A percentile compares a stretch with the other conserved stretches of the same genome.
Conservation (phyloP, 2,113 vertebrate genomes). For the Coregonus clupeaformis region DNA sequence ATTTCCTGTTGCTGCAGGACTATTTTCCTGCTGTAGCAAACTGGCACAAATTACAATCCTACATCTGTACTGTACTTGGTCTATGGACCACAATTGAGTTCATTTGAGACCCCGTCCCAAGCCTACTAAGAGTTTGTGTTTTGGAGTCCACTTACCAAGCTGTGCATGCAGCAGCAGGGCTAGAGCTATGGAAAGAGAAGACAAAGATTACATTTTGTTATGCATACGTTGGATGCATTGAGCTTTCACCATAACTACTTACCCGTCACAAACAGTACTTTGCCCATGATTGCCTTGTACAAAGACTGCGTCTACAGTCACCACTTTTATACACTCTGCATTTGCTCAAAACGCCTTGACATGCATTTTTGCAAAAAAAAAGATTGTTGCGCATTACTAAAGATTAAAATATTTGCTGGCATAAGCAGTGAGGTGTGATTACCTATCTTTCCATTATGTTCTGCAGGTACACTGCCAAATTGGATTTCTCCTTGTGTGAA, state of each 20-base stretch:
- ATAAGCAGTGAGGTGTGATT: slow-evolving; percentile 31
- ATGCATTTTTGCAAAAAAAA: slow-evolving; percentile 16
- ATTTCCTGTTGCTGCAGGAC: no score
- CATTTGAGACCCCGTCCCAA: background rate
- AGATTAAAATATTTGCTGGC: slow-evolving; percentile 17
- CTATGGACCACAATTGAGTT: no score
- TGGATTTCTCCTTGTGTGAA: no score
- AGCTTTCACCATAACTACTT: slow-evolving; percentile 21
- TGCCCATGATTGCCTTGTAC: slow-evolving; percentile 55
- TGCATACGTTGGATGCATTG: background rate
- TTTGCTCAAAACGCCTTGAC: background rate
- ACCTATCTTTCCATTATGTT: slow-evolving; percentile 31
- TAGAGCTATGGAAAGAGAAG: slow-evolving; percentile 39
- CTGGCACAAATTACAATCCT: no score
- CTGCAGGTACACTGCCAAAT: no score
- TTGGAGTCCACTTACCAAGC: slow-evolving; percentile 38
- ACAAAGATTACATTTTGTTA: background rate
- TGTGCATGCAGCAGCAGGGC: slow-evolving; percentile 50
- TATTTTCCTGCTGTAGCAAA: no score
- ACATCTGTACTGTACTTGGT: no score
- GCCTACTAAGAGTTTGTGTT: background rate
- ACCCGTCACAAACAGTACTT: slow-evolving; percentile 56
- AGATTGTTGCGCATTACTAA: slow-evolving; percentile 38
- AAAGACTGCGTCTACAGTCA: slow-evolving; percentile 1
- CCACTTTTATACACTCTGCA: no score